Evolutionary conservation across 1,140 invertebrate genomes (phyloP).

Genomic region (Meloidogyne exigua): DNA sequence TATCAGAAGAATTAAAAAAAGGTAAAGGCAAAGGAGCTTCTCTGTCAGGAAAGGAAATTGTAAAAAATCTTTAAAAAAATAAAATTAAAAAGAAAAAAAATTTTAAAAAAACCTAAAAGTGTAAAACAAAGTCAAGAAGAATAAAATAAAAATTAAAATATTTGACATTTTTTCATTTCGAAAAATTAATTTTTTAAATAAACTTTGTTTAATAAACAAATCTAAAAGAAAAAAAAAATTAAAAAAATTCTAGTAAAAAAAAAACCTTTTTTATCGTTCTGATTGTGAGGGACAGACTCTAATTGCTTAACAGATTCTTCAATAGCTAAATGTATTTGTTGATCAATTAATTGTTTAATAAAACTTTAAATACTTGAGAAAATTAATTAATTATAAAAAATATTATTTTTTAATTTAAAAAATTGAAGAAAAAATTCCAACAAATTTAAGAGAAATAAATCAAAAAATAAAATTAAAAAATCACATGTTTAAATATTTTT

Average conservation of each 20-base stretch:
- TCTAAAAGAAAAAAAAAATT: neutral
- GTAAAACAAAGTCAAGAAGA: neutral
- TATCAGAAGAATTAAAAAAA: slow-evolving; percentile 11
- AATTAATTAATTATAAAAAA: too few relatives aligned
- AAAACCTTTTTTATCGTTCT: neutral
- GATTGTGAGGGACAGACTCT: neutral
- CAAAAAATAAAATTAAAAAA: neutral
- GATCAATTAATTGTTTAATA: neutral
- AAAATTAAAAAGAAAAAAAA: neutral
- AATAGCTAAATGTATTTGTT: neutral
- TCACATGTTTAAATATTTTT: too few relatives aligned
- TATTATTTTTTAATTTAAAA: too few relatives aligned
- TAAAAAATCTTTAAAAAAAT: neutral
- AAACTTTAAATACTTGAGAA: neutral
- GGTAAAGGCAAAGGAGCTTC: slow-evolving; percentile 3
- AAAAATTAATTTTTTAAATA: neutral
- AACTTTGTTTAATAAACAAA: neutral
- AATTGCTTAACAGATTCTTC: neutral
- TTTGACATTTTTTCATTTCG: neutral
- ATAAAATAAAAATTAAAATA: slow-evolving; percentile 6
- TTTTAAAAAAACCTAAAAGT: neutral
- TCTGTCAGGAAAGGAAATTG: neutral
- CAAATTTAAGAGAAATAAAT: too few relatives aligned
- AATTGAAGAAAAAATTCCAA: too few relatives aligned
- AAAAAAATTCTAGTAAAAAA: neutral